Conservation (phyloP, 2,113 vertebrate genomes). For the Dicaeum eximium region DNA sequence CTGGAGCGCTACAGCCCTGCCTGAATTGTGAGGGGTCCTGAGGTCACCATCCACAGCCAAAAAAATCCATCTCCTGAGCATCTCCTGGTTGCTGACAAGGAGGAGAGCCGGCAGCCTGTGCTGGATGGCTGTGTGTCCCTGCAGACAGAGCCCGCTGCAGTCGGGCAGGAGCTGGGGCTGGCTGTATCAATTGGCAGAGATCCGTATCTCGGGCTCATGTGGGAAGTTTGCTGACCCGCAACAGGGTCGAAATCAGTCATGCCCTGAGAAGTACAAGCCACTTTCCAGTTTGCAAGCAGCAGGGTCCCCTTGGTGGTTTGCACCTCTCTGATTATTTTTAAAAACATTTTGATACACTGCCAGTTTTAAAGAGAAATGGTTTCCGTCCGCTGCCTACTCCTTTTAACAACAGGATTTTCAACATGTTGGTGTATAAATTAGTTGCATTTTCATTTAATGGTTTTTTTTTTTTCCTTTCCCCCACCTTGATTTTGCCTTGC, state of each 20-base stretch:
- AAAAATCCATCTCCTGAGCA: background rate
- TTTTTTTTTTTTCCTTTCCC: background rate
- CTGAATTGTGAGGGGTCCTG: background rate
- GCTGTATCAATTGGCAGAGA: background rate
- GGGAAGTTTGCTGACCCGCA: background rate
- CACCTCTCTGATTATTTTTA: slow-evolving; percentile 23
- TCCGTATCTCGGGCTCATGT: rapidly evolving
- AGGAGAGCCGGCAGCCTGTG: background rate
- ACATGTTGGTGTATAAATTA: background rate
- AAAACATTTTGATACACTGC: background rate
- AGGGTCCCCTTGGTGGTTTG: background rate
- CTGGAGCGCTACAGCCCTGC: background rate
- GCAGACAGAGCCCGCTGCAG: background rate
- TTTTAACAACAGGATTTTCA: background rate
- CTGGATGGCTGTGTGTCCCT: rapidly evolving
- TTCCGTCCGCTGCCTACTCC: background rate
- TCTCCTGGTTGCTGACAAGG: background rate
- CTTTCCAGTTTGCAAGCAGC: background rate
- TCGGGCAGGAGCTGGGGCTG: rapidly evolving
- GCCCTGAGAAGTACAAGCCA: background rate
- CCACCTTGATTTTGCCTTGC: background rate
- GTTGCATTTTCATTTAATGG: background rate
- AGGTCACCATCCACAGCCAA: background rate
- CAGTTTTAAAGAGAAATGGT: slow-evolving; percentile 17
- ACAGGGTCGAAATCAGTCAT: background rate